Base-by-base conservation (phyloP, 2,888 invertebrate genomes). In the Machimus rusticus region DNA sequence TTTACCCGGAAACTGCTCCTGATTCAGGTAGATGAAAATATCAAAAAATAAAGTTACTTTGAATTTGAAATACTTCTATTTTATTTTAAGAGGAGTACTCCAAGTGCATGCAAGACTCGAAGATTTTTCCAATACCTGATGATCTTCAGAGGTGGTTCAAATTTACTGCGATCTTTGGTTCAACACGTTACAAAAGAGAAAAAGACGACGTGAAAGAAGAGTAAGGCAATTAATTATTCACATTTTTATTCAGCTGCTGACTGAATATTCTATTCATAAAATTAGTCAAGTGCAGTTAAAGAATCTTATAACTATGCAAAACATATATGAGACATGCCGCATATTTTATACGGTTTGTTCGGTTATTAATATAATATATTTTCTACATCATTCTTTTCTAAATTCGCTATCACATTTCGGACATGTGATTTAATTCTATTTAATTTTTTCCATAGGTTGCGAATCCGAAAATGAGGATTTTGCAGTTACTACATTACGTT, bases 131-230 rank as follows among this genome's bases (percentile, higher is more conserved):
- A 8, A 92, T 92, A 89, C 92, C 92, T n/a, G 89, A 88, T 2
- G 92, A 92, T 87, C 78, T 92, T 88, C 89, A 90, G 2, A 91
- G 90, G 88, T 92, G 92, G 4, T 89, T 89, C 31, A 90, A 89
- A 0, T 91, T 91, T 1, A 89, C n/a, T 31, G 16, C 19, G 16
- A 5, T 82, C 34, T 39, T 57, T 8, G 76, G 74, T 9, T 9
- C 74, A 16, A 86, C 2, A 31, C 34, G 74, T 16, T 86, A 31
- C n/a, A 51, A 74, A 46, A 57, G 51, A 46, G 76, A 86, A 86
- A 46, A 51, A n/a, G 51, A 86, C 6, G 46, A 74, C 1, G 31
- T 76, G 0, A 46, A 43, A n/a, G 74, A 86, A 34, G 74, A 76
- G 76, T 46, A 31, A 86, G 74, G 8, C 14, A 28, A 16, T 51